These are phyloP conservation scores for Mesocentrotus franciscanus DNA, from an alignment of 53 echinoderm and acorn worm genomes.

Conservation along the genomic window DNA sequence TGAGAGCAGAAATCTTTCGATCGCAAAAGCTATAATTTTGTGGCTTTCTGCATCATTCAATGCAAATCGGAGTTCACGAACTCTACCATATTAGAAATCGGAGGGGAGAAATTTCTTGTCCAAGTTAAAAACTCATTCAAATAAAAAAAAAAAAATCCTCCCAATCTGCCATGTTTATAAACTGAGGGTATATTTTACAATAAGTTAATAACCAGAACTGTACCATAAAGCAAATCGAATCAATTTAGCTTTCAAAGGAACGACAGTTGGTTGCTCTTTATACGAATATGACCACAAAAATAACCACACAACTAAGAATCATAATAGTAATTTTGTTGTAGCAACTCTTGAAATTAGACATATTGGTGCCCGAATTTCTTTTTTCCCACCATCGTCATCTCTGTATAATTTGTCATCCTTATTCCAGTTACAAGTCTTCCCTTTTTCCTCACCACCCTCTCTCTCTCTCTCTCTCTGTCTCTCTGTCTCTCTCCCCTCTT, in stretches of 20 bases:
- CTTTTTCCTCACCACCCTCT: background rate
- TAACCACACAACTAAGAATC: background rate
- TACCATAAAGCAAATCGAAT: background rate
- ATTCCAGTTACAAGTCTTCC: background rate
- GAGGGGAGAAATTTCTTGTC: background rate
- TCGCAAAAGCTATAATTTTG: background rate
- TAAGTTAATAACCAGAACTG: background rate
- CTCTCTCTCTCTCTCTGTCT: background rate
- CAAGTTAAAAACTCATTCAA: background rate
- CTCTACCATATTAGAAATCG: background rate
- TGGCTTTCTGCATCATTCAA: background rate
- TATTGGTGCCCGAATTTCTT: background rate
- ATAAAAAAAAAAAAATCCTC: background rate
- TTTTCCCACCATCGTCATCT: background rate
- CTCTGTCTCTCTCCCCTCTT: background rate
- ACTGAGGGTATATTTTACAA: background rate
- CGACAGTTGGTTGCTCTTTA: slow-evolving; percentile 1
- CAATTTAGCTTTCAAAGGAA: slow-evolving; percentile 28
- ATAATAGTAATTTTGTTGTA: background rate
- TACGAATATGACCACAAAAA: slow-evolving; percentile 7
- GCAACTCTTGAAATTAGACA: background rate
- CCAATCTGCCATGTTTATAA: background rate
- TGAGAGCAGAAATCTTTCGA: background rate
- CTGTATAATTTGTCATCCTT: background rate
- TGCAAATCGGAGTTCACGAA: background rate